phyloP scores from a whole-genome alignment of 2,113 vertebrate species.

The Haemorhous mexicanus region DNA sequence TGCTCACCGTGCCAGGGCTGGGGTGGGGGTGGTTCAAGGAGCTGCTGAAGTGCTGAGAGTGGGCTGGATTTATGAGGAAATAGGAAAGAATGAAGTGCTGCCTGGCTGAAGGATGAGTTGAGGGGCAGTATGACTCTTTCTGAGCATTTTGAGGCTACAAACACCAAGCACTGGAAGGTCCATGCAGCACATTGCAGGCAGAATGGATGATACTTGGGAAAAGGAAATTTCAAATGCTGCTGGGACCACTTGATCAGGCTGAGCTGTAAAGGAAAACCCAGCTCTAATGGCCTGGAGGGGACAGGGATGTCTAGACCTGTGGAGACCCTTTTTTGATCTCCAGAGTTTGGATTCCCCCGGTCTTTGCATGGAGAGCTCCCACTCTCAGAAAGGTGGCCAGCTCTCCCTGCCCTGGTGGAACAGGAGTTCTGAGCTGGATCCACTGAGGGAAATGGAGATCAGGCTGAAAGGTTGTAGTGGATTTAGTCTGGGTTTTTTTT shows the following conservation, averaged over 20 bases:
- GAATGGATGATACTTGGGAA: background rate
- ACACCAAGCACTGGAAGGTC: background rate
- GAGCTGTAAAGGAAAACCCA: background rate
- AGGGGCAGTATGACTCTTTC: background rate
- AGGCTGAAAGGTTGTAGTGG: background rate
- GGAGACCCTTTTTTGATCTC: background rate
- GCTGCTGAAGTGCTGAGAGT: background rate
- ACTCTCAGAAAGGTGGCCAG: background rate
- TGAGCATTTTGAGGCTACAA: background rate
- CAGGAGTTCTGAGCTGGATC: background rate
- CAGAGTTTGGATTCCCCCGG: background rate
- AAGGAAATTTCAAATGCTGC: background rate
- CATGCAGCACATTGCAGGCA: background rate
- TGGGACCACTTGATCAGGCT: background rate
- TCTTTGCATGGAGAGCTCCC: too few relatives aligned
- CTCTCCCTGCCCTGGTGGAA: background rate
- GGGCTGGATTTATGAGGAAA: background rate
- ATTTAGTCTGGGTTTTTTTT: background rate
- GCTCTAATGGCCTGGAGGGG: background rate
- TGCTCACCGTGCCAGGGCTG: background rate
- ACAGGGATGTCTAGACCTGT: background rate
- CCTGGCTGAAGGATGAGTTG: background rate
- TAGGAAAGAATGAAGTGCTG: background rate
- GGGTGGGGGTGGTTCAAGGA: background rate
- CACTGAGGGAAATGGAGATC: background rate